phyloP scores from a whole-genome alignment of 2,113 vertebrate species.

The Megalops atlanticus region DNA sequence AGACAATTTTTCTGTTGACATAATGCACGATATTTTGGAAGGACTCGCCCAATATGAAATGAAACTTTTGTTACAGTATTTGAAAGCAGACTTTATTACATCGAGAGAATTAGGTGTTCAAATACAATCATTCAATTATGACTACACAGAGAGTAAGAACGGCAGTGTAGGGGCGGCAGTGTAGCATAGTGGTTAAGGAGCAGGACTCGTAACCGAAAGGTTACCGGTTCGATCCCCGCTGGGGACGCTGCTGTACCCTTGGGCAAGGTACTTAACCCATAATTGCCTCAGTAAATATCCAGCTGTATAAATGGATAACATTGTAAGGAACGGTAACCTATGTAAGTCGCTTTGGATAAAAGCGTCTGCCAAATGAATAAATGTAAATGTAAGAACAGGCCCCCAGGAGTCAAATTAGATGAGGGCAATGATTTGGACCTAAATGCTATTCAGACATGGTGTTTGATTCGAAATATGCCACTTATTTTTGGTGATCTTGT shows the following conservation, averaged over 20 bases:
- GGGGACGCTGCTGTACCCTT: too few relatives aligned
- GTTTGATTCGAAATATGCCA: neutral
- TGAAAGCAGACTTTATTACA: constrained; percentile 20
- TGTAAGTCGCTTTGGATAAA: too few relatives aligned
- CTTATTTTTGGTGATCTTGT: constrained; percentile 16
- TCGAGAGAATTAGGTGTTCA: constrained; percentile 15
- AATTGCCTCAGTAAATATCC: too few relatives aligned
- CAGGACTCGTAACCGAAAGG: too few relatives aligned
- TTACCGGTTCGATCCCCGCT: too few relatives aligned
- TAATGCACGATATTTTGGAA: constrained; percentile 50
- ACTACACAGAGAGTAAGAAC: constrained; percentile 20
- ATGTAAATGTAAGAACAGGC: too few relatives aligned
- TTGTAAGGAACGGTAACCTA: too few relatives aligned
- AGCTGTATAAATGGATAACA: too few relatives aligned
- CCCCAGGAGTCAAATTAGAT: too few relatives aligned
- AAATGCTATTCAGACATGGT: constrained; percentile 12
- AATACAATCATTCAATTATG: constrained; percentile 37
- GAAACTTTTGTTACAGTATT: constrained; percentile 32
- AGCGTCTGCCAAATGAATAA: neutral
- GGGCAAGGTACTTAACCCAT: too few relatives aligned
- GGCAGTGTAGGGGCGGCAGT: too few relatives aligned
- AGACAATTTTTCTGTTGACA: constrained; percentile 40
- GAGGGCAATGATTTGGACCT: neutral
- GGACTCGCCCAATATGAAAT: constrained; percentile 37
- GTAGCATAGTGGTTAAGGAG: too few relatives aligned